Evolutionary conservation across 1,140 invertebrate species (phyloP).

Genomic region (Heterodera schachtii): DNA sequence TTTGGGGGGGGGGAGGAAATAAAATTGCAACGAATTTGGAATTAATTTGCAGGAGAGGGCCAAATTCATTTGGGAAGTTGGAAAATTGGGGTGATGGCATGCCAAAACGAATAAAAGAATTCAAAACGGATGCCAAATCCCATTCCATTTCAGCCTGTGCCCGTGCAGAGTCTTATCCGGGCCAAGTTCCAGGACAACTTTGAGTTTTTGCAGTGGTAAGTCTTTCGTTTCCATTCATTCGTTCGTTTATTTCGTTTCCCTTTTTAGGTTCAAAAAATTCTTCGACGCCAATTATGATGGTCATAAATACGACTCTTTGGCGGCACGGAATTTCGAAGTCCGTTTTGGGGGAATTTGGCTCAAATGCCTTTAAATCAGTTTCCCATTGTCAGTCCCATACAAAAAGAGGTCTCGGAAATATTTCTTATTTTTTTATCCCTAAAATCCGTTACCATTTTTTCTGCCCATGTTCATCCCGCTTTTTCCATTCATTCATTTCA

Average conservation of each 20-base stretch:
- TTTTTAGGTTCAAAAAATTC: constrained; percentile 83
- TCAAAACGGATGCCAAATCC: background rate
- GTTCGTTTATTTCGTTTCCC: background rate
- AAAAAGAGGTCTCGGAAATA: no score
- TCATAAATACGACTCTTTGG: constrained; percentile 85
- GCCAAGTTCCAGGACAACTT: constrained; percentile 91
- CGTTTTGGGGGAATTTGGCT: background rate
- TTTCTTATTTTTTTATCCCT: no score
- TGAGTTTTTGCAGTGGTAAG: constrained; percentile 95
- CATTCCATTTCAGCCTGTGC: constrained; percentile 78
- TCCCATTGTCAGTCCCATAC: background rate
- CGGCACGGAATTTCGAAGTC: constrained; percentile 78
- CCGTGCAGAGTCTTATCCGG: constrained; percentile 93
- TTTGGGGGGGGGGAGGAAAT: no score
- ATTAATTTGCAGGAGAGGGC: background rate
- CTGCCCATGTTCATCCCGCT: no score
- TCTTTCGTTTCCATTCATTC: background rate
- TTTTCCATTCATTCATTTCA: no score
- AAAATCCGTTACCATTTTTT: no score
- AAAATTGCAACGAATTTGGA: background rate
- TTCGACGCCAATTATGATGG: constrained; percentile 99
- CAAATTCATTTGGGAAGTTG: background rate
- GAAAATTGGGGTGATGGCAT: no score
- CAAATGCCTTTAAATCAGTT: background rate
- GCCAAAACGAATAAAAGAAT: no score